Evolutionary conservation across 2,888 invertebrate genomes (phyloP).

Genomic region (Campaea margaritaria): DNA sequence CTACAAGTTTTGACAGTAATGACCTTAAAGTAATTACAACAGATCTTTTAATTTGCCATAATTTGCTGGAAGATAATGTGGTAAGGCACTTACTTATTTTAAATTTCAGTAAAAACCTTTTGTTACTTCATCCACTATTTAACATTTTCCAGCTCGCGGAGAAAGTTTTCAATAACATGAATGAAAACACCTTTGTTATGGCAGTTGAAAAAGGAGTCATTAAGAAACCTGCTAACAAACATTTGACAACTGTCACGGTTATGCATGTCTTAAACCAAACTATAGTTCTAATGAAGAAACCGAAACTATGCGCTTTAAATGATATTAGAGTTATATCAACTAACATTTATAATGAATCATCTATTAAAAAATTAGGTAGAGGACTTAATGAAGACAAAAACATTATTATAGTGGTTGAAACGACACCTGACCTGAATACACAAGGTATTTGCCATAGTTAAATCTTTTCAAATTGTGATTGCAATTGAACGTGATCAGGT

Average conservation of each 20-base stretch:
- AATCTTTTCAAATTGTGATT: too few relatives aligned
- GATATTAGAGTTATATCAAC: slow-evolving; percentile 1
- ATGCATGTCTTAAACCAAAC: background rate
- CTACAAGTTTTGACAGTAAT: background rate
- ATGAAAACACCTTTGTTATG: background rate
- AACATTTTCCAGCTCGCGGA: background rate
- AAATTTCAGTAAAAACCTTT: background rate
- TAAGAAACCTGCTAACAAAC: background rate
- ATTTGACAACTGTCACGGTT: background rate
- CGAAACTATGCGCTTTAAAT: background rate
- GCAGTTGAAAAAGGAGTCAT: background rate
- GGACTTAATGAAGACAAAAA: background rate
- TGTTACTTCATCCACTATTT: too few relatives aligned
- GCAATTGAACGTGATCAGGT: too few relatives aligned
- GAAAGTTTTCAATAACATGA: background rate
- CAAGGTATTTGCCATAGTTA: background rate
- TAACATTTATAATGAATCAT: background rate
- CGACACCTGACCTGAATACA: background rate
- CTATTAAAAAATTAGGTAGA: background rate
- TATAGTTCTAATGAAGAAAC: slow-evolving; percentile 4
- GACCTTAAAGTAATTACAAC: background rate
- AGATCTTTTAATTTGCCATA: background rate
- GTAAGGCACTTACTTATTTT: background rate
- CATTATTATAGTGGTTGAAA: background rate
- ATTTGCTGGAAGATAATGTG: background rate